Percentiles rank a stretch among this genome's conserved stretches.
phyloP scores from a whole-genome alignment of 2,113 vertebrate species.

The Solenodon paradoxus region DNA sequence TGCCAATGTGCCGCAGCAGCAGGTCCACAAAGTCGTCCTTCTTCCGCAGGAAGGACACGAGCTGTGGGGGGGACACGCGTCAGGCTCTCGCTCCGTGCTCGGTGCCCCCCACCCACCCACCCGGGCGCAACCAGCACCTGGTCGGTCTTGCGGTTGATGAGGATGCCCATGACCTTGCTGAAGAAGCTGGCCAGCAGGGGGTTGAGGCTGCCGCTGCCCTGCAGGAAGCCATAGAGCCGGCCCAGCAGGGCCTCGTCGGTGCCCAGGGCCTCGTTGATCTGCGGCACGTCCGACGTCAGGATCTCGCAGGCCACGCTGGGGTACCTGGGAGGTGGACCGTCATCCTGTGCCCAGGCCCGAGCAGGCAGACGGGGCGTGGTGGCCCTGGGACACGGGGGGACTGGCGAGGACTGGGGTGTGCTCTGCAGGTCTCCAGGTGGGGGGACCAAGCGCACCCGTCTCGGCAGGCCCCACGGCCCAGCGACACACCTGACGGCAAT shows the following conservation, averaged over 20 bases:
- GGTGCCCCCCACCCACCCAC: accelerated
- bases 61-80: constrained; percentile 51
- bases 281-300: constrained; percentile 81
- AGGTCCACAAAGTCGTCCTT: constrained; percentile 82
- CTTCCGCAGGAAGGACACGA: constrained; percentile 83
- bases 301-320: constrained; percentile 84
- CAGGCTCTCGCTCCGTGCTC: too few relatives aligned
- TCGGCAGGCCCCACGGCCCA: too few relatives aligned
- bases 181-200: constrained; percentile 84
- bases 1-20: constrained; percentile 81
- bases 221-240: constrained; percentile 81
- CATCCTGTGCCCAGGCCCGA: too few relatives aligned
- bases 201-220: constrained; percentile 76
- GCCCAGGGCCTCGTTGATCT: constrained; percentile 82
- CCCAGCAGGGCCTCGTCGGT: constrained; percentile 80
- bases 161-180: constrained; percentile 85
- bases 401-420: too few relatives aligned
- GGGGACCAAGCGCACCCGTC: too few relatives aligned
- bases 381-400: too few relatives aligned
- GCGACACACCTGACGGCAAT: accelerated
- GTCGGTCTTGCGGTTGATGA: constrained; percentile 83
- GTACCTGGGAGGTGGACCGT: too few relatives aligned
- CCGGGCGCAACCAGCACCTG: constrained; percentile 62
- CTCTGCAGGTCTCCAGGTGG: too few relatives aligned
- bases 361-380: too few relatives aligned